Conservation (phyloP, 1,140 invertebrate genomes). For the Ceratina australensis region DNA sequence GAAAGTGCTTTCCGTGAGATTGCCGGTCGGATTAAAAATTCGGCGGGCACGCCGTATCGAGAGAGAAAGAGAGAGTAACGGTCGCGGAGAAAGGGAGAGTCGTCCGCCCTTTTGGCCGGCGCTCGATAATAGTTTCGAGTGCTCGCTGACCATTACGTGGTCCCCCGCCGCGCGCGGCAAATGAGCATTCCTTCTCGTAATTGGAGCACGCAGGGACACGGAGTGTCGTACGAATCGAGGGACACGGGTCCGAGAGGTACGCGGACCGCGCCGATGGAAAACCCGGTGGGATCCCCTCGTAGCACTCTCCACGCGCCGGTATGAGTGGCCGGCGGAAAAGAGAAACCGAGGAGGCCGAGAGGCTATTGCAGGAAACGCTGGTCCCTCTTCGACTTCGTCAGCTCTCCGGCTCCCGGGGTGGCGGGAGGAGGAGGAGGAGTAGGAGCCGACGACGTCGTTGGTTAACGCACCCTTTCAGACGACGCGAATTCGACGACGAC, state of each 20-base stretch:
- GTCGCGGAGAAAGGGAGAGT: not conserved
- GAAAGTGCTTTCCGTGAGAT: constrained; percentile 62
- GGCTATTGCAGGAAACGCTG: constrained; percentile 29
- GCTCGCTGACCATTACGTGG: constrained; percentile 64
- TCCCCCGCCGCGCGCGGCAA: constrained; percentile 63
- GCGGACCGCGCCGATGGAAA: constrained; percentile 39
- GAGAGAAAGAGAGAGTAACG: too few species aligned
- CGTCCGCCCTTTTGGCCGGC: not conserved
- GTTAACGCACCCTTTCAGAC: constrained; percentile 51
- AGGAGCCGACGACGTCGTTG: constrained; percentile 21
- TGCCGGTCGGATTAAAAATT: constrained; percentile 64
- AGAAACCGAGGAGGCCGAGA: constrained; percentile 12
- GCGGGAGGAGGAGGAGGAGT: constrained; percentile 22
- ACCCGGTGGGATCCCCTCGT: constrained; percentile 47
- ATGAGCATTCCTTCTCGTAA: constrained; percentile 70
- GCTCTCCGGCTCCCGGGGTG: constrained; percentile 39
- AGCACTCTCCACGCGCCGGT: constrained; percentile 60
- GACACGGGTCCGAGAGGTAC: constrained; percentile 19
- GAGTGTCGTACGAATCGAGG: constrained; percentile 47
- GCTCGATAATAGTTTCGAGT: constrained; percentile 69
- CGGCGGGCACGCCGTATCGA: not conserved
- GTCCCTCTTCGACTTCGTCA: constrained; percentile 35
- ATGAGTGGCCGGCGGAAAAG: constrained; percentile 52
- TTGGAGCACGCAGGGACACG: constrained; percentile 65
- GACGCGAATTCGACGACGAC: constrained; percentile 13